Base-by-base conservation (phyloP, 2,113 vertebrate species). In the Sebastes schlegelii region DNA sequence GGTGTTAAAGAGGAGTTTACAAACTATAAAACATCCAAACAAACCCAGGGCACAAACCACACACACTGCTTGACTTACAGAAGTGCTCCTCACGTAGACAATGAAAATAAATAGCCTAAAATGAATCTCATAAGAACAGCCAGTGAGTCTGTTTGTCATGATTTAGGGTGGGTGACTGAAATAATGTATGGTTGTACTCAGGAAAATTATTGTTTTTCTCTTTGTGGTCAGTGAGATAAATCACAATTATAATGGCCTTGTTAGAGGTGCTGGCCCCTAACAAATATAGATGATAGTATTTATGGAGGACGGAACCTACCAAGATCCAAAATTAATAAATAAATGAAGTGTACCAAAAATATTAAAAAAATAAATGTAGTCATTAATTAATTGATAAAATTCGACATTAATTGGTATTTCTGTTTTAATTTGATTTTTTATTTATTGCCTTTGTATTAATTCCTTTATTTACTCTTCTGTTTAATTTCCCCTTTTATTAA, bases 21-120 rank as follows among this genome's bases (percentile, higher is more conserved):
- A 54, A 43, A 70, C 40, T 86, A 65, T 55, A 11, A 71, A 64
- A 51, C 49, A 62, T 40, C 17, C 2, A 55, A 34, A 3, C 23
- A 43, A 57, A 46, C 5, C 7, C n/a, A 26, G 11, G 57, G 13
- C 14, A 34, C 21, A 74, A 67, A 77, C 52, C 43, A 60, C 69
- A 63, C 23, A 79, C 51, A 42, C 16, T 58, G 26, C 13, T 64
- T 3, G 8, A 48, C 46, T 43, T 58, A 46, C 9, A 42, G 12
- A 54, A 23, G 57, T 74, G 42, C 13, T 65, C 14, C 40, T 61
- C 65, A 63, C 10, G 14, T 8, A 62, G 52, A 79, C 55, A 57
- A 76, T 76, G 66, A 82, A 63, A 86, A 83, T 74, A 88, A 88
- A 85, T 79, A 11, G 46, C 42, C 63, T 23, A 23, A 76, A 79